Evolutionary conservation across 2,113 vertebrate species (phyloP).

Genomic region (Triplophysa dalaica): DNA sequence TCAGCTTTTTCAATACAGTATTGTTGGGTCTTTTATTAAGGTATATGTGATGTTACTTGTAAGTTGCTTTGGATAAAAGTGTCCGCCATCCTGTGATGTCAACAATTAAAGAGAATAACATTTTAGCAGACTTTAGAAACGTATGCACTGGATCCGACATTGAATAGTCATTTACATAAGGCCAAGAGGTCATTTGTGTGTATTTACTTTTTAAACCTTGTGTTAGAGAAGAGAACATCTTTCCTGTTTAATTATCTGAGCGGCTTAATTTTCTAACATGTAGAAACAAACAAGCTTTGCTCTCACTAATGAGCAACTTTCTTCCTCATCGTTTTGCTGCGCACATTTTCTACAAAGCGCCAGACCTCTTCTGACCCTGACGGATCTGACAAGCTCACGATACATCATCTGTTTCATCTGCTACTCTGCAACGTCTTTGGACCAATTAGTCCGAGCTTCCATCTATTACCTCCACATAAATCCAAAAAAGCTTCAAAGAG

Average conservation of each 20-base stretch:
- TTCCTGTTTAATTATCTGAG: not conserved
- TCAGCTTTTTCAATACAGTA: too few species aligned
- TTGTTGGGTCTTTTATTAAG: too few species aligned
- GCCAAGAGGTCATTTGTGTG: not conserved
- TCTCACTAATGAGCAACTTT: not conserved
- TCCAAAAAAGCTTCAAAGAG: constrained; percentile 44
- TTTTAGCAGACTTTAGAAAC: too few species aligned
- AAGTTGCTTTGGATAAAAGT: too few species aligned
- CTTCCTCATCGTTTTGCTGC: not conserved
- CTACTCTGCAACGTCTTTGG: constrained; percentile 51
- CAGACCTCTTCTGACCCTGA: constrained; percentile 6
- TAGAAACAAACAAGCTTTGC: not conserved
- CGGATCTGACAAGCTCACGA: constrained; percentile 36
- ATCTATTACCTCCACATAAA: constrained; percentile 35
- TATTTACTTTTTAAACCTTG: too few species aligned
- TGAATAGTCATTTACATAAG: too few species aligned
- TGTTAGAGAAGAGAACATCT: not conserved
- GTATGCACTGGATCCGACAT: too few species aligned
- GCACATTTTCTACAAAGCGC: constrained; percentile 24
- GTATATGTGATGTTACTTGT: too few species aligned
- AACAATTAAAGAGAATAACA: too few species aligned
- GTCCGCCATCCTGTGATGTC: too few species aligned
- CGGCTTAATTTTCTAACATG: not conserved
- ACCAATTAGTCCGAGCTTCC: constrained; percentile 47
- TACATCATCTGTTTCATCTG: constrained; percentile 10